Evolutionary conservation across 2,797 vertebrate species (phyloP).

Genomic region (Carcharodon carcharias): DNA sequence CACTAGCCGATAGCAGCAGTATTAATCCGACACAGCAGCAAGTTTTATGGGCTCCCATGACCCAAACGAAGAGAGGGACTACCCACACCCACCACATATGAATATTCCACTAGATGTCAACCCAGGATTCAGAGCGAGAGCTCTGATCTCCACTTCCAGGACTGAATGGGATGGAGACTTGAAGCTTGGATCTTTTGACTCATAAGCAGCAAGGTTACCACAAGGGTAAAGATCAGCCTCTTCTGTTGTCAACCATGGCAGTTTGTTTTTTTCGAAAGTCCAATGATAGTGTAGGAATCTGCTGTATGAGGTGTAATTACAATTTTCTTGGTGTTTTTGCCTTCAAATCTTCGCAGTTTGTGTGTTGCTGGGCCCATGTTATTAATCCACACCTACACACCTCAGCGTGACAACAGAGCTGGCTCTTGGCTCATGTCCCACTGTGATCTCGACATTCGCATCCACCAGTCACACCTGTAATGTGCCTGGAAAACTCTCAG

Average conservation of each 20-base stretch:
- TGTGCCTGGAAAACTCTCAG: not conserved
- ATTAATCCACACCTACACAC: not conserved
- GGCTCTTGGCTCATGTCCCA: not conserved
- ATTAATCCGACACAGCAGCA: too few species aligned
- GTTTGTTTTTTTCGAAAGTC: not conserved
- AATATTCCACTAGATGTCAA: not conserved
- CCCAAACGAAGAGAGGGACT: not conserved
- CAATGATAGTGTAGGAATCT: not conserved
- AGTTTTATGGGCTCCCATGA: too few species aligned
- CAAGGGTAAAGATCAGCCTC: too few species aligned
- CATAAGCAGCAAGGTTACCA: not conserved
- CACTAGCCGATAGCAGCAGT: too few species aligned
- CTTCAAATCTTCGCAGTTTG: not conserved
- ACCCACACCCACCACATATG: not conserved
- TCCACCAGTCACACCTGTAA: not conserved
- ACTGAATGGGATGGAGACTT: not conserved
- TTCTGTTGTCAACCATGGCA: not conserved
- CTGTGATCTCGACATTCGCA: not conserved
- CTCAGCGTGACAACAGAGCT: not conserved
- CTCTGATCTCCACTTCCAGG: not conserved
- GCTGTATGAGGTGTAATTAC: not conserved
- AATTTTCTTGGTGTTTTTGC: not conserved
- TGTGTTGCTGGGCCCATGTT: not conserved
- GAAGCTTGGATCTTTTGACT: not conserved
- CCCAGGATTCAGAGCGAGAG: not conserved